Evolutionary conservation across 2,113 vertebrate species (phyloP).

Genomic region (Carassius carassius): DNA sequence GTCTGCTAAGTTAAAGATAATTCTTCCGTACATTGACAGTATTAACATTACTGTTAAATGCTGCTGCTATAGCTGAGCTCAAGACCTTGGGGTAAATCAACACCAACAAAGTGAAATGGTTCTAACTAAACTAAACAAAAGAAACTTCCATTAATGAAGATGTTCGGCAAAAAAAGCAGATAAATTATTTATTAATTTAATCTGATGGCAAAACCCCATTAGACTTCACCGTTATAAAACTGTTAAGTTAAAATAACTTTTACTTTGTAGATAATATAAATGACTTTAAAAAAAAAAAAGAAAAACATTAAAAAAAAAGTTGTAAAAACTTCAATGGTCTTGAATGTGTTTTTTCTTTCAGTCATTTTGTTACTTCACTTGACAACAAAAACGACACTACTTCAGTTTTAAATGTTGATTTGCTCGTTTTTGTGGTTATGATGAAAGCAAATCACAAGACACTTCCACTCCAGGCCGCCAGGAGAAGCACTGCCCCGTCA

Average conservation of each 20-base stretch:
- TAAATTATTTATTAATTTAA: constrained; percentile 97
- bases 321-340: constrained; percentile 92
- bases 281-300: constrained; percentile 93
- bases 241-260: constrained; percentile 99
- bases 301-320: constrained; percentile 99
- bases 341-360: constrained; percentile 23
- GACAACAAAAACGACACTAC: background rate
- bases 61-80: constrained; percentile 92
- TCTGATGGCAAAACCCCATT: constrained; percentile 82
- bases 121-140: constrained; percentile 84
- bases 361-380: background rate
- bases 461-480: constrained; percentile 6
- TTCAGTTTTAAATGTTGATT: background rate
- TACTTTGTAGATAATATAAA: constrained; percentile 99
- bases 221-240: constrained; percentile 91
- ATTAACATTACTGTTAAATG: constrained; percentile 96
- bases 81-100: constrained; percentile 84
- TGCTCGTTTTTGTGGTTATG: background rate
- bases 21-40: constrained; percentile 91
- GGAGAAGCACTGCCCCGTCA: background rate
- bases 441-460: background rate
- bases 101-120: constrained; percentile 52
- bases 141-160: constrained; percentile 78
- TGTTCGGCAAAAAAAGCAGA: constrained; percentile 87
- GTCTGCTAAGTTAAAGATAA: constrained; percentile 88